phyloP scores from a whole-genome alignment of 2,888 invertebrate species.

The Caenorhabditis sp. region DNA sequence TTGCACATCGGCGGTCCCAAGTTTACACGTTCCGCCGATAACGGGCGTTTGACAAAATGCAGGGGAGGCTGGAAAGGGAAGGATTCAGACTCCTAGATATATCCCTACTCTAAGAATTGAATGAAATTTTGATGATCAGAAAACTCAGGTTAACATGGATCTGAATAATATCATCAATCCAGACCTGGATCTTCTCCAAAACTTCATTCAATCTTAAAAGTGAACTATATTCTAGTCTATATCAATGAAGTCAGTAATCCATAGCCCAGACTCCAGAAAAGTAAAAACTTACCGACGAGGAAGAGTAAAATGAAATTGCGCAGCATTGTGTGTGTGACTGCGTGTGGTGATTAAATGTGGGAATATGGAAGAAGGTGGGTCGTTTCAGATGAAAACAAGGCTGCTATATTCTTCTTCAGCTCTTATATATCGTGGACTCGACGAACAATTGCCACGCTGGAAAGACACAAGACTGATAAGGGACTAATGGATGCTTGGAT shows the following conservation, averaged over 20 bases:
- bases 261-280: not conserved
- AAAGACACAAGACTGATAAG: conserved; percentile 30
- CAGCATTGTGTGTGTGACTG: conserved; percentile 46
- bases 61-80: conserved; percentile 27
- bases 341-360: conserved; percentile 33
- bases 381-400: conserved; percentile 51
- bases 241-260: not conserved
- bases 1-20: conserved; percentile 81
- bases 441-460: conserved; percentile 55
- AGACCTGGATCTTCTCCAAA: too few relatives aligned
- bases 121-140: too few relatives aligned
- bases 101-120: too few relatives aligned
- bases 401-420: conserved; percentile 48
- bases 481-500: not conserved
- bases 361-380: conserved; percentile 45
- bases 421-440: conserved; percentile 48
- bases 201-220: not conserved
- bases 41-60: conserved; percentile 78
- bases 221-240: not conserved
- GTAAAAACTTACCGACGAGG: conserved; percentile 52
- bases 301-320: conserved; percentile 60
- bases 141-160: too few relatives aligned
- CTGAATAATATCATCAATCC: too few relatives aligned
- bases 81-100: not conserved
- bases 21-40: conserved; percentile 82